phyloP scores from a whole-genome alignment of 2,113 vertebrate genomes.

The Baryphthengus martii region DNA sequence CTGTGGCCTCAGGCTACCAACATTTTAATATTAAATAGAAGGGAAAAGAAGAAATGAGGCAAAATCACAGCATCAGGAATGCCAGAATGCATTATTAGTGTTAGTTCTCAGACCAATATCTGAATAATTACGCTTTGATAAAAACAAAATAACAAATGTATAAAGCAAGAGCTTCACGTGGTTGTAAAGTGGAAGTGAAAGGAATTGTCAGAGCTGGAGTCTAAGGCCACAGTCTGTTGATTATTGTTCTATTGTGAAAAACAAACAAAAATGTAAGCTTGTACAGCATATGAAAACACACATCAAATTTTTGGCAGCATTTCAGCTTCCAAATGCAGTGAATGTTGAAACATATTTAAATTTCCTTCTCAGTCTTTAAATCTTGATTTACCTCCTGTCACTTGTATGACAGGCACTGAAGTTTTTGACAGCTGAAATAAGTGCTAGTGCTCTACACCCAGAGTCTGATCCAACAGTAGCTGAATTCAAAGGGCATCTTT shows the following conservation, averaged over 20 bases:
- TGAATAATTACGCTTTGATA: neutral
- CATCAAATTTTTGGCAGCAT: constrained; percentile 31
- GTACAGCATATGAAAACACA: constrained; percentile 36
- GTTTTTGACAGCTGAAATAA: constrained; percentile 47
- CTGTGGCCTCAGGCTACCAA: neutral
- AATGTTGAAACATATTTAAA: constrained; percentile 51
- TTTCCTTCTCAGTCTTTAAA: constrained; percentile 27
- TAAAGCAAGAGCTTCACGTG: constrained; percentile 1
- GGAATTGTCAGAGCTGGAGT: neutral
- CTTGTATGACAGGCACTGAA: constrained; percentile 4
- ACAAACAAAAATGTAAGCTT: constrained; percentile 30
- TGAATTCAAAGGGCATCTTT: neutral
- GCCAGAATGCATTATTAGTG: neutral
- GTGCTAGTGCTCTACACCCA: neutral
- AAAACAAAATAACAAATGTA: neutral
- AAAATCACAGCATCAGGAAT: neutral
- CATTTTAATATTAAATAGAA: neutral
- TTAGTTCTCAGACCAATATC: neutral
- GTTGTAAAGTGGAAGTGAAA: neutral
- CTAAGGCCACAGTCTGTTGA: constrained; percentile 47
- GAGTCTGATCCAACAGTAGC: neutral
- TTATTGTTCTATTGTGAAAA: constrained; percentile 47
- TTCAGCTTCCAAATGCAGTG: constrained; percentile 43
- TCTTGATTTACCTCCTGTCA: constrained; percentile 18
- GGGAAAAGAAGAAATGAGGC: neutral